phyloP scores from a whole-genome alignment of 2,113 vertebrate genomes.

The Myrmecobius fasciatus region DNA sequence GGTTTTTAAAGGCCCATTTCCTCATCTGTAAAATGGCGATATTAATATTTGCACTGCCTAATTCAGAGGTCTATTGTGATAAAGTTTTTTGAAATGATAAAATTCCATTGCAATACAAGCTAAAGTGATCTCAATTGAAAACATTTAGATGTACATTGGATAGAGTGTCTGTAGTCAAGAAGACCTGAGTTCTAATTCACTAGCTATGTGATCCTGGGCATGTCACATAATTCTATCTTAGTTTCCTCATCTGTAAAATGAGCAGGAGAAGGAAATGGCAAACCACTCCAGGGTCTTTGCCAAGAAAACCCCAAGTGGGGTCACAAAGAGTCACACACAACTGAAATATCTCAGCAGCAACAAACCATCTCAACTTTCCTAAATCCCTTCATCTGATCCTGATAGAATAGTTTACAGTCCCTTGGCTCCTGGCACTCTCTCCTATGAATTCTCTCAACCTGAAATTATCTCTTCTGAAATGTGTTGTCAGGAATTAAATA shows the following conservation, averaged over 20 bases:
- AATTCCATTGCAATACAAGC: neutral
- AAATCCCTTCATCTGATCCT: neutral
- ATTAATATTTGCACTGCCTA: neutral
- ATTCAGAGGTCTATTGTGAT: neutral
- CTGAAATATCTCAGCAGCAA: neutral
- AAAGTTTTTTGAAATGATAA: neutral
- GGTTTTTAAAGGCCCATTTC: neutral
- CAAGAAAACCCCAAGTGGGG: no score
- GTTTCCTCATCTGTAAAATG: neutral
- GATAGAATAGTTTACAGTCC: neutral
- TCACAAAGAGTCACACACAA: neutral
- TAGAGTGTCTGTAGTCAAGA: neutral
- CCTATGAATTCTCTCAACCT: neutral
- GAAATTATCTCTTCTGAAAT: neutral
- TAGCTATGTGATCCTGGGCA: neutral
- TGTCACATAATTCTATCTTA: neutral
- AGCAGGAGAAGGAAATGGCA: neutral
- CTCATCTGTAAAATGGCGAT: neutral
- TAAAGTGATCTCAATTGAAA: neutral
- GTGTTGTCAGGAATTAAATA: neutral
- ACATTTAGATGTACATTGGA: neutral
- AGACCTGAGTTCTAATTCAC: neutral
- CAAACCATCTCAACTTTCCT: neutral
- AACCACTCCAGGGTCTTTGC: no score
- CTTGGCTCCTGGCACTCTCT: neutral